Base-by-base conservation (phyloP, 2,888 invertebrate species). In the Caenorhabditis becei region DNA sequence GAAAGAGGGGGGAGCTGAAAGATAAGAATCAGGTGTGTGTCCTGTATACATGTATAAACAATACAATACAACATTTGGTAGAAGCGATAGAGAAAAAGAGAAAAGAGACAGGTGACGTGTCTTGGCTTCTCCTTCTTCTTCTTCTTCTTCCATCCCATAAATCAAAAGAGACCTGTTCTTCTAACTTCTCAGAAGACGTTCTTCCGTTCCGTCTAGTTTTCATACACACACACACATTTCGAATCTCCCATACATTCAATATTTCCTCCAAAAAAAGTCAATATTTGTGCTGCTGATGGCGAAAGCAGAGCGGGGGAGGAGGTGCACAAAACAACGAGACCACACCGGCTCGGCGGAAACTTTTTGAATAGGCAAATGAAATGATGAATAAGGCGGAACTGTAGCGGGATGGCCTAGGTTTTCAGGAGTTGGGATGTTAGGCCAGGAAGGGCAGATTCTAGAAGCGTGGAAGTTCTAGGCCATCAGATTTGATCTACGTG, bases 231-330 rank as follows among this genome's bases (percentile, higher is more conserved):
- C 10, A 10, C 10, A 32, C 5, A 32, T 32, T 32, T 56, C n/a
- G n/a, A n/a, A n/a, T 56, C 16, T 41, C 41, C 16, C 16, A 14
- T 41, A 10, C 10, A 41, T 41, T 41, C 41, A 32, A 56, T 32
- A 4, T 56, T 32, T 63, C 63, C 72, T 72, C 72, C 72, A 72
- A 72, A 72, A 53, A 72, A 72, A 72, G 72, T 72, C 72, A 72
- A 72, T 72, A 72, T 72, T 72, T 72, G 72, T 53, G 53, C 37
- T 10, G 5, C 8, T 14, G 41, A 41, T 5, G 41, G 41, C 7
- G 41, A 41, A 41, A 11, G 41, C 10, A 16, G 14, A 16, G 41
- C 16, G 41, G 41, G 16, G 41, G 41, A 41, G 41, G 41, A 41
- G 41, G 41, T 41, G 41, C 41, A 14, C 41, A 14, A 32, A 5